A percentile compares a stretch with the other conserved stretches of the same genome.
These are phyloP conservation scores for Galendromus occidentalis DNA, from an alignment of 1,140 invertebrate species.

Conservation along the genomic window DNA sequence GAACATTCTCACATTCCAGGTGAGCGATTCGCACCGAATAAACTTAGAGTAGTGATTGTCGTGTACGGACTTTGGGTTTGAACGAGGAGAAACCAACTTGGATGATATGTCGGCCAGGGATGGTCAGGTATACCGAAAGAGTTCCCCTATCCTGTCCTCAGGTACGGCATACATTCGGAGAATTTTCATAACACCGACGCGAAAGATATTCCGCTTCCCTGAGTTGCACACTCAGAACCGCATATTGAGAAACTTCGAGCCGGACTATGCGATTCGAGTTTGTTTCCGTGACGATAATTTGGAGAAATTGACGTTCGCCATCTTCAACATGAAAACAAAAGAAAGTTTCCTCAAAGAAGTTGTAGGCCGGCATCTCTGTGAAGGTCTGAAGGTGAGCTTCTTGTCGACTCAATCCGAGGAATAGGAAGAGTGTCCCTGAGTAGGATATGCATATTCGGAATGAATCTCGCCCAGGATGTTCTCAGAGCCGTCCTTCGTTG, in stretches of 20 bases:
- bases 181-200: slow-evolving; percentile 21
- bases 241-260: slow-evolving; percentile 21
- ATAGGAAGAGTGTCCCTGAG: not conserved
- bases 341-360: not conserved
- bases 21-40: not conserved
- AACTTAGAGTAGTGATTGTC: too few species aligned
- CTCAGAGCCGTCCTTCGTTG: not conserved
- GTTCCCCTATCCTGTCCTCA: not conserved
- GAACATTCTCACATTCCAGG: not conserved
- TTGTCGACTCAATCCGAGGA: not conserved
- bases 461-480: not conserved
- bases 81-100: too few species aligned
- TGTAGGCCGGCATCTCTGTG: not conserved
- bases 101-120: too few species aligned
- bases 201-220: slow-evolving; percentile 20
- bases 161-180: slow-evolving; percentile 12
- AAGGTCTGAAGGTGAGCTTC: not conserved
- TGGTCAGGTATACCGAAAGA: too few species aligned
- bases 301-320: slow-evolving; percentile 18
- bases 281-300: slow-evolving; percentile 21
- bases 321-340: not conserved
- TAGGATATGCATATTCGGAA: not conserved
- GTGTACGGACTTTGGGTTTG: too few species aligned
- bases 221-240: slow-evolving; percentile 23
- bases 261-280: slow-evolving; percentile 21